Evolutionary conservation across 2,888 invertebrate genomes (phyloP), one percentile per base, ranked within the genome.

Genomic region (Timema cristinae): DNA sequence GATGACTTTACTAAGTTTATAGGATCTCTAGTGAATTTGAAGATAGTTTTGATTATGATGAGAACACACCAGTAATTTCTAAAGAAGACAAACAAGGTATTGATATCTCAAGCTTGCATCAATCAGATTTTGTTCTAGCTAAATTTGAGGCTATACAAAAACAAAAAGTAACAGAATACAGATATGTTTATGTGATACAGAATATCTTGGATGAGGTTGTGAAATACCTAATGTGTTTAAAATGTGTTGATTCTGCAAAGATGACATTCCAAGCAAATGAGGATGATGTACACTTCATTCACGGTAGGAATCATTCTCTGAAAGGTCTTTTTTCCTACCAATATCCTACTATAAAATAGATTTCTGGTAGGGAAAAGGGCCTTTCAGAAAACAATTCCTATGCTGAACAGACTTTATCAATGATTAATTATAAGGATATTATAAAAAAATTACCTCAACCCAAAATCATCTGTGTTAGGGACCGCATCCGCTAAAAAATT

Each of bases 91-190:
- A 13, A 8, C n/a, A 11, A 56, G 56, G 7, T 2, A 56, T 8
- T 7, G 8, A 4, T 11, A n/a, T 11, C 7, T 15, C n/a, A 56
- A 11, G 13, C 16, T 11, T 59, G 59, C 59, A n/a, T 7, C 9
- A 59, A 32, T n/a, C 59, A 16, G 59, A 59, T 59, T 59, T 59
- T 59, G 59, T 59, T 15, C n/a, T 59, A 59, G 59, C 16, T 16
- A 59, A n/a, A 59, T 59, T n/a, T 59, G 9, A 59, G 32, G 59
- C 32, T 59, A 32, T 7, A 16, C 15, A 5, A 32, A 59, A 59
- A 32, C 59, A 59, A 59, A 59, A 59, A 59, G 59, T 59, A 9
- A 59, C 32, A 5, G 15, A 59, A 59, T 59, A 59, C 32, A 59
- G 59, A 32, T n/a, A 59, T 59, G 59, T 59, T 15, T n/a, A n/a